phyloP scores from a whole-genome alignment of 2,797 vertebrate genomes.

The Gymnothorax reevesii region DNA sequence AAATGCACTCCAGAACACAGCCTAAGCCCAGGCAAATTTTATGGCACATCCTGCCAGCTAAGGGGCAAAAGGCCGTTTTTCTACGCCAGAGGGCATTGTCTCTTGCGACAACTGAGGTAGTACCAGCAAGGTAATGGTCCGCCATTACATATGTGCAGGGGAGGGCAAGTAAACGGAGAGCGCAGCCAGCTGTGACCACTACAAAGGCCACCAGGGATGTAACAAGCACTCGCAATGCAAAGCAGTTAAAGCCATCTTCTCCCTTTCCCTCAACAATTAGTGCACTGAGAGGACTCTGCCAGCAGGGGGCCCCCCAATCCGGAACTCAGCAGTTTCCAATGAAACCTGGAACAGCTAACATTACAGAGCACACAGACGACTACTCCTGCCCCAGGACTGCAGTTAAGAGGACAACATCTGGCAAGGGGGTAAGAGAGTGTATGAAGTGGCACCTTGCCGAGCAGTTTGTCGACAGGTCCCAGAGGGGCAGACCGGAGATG shows the following conservation, averaged over 20 bases:
- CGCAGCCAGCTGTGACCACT: neutral
- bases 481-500: neutral
- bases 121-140: neutral
- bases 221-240: neutral
- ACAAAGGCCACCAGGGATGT: neutral
- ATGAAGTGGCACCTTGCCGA: too few relatives aligned
- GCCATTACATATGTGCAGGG: neutral
- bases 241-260: neutral
- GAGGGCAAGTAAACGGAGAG: neutral
- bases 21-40: neutral
- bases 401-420: neutral
- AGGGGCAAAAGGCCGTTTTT: neutral
- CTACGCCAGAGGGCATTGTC: neutral
- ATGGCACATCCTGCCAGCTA: neutral
- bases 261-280: neutral
- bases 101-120: neutral
- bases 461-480: neutral
- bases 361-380: neutral
- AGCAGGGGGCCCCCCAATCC: neutral
- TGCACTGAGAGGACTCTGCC: neutral
- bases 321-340: neutral
- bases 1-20: neutral
- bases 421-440: neutral
- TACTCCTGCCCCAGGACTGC: neutral
- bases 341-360: neutral